Evolutionary conservation across 2,888 invertebrate species (phyloP).

Genomic region (Mesorhabditis spiculigera): DNA sequence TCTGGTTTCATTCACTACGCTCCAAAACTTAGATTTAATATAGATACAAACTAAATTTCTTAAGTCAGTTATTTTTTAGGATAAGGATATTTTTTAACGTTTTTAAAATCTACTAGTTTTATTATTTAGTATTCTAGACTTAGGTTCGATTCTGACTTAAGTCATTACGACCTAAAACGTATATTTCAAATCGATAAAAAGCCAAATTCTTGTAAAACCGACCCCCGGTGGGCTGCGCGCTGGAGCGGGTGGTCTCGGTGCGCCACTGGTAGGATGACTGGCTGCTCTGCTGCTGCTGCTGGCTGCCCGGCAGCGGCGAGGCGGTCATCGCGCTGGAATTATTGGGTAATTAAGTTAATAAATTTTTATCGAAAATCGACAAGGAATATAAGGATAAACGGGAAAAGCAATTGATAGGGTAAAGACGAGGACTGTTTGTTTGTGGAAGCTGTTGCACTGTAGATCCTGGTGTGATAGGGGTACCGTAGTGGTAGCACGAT

Average conservation of each 20-base stretch:
- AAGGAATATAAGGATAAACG: not conserved
- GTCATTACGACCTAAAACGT: not conserved
- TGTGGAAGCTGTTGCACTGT: not conserved
- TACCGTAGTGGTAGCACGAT: not conserved
- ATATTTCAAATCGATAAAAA: not conserved
- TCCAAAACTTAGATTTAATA: too few species aligned
- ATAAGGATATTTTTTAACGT: not conserved
- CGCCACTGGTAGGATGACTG: not conserved
- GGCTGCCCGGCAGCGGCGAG: not conserved
- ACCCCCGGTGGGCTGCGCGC: not conserved
- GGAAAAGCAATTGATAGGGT: not conserved
- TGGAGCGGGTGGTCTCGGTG: not conserved
- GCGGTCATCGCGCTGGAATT: not conserved
- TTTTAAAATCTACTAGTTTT: not conserved
- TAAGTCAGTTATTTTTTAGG: too few species aligned
- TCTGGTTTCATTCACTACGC: too few species aligned
- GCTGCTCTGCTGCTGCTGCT: not conserved
- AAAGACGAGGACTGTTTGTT: not conserved
- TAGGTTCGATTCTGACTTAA: not conserved
- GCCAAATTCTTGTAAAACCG: not conserved
- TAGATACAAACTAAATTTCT: too few species aligned
- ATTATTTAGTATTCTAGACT: conserved; percentile 1
- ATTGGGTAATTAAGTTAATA: not conserved
- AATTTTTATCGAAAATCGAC: not conserved
- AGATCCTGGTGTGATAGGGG: not conserved